Base-by-base conservation (phyloP, 2,113 vertebrate species). In the Rhodinocichla rosea region DNA sequence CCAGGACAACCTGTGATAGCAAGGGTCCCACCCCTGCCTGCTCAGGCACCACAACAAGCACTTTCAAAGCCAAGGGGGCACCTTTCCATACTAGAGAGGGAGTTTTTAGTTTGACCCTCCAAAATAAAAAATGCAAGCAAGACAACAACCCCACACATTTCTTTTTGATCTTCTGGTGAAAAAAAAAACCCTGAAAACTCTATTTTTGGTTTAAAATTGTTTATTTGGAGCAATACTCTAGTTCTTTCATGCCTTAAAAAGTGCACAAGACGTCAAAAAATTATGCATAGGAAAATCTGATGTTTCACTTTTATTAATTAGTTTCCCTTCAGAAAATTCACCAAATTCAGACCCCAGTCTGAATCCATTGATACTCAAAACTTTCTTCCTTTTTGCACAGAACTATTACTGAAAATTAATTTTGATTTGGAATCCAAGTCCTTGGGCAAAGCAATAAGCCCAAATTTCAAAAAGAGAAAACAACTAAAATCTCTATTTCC, bases 161-260 rank as follows among this genome's bases (percentile, higher is more conserved):
- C 5, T 70, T 59, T 67, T 21, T 81, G 2, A 53, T 71, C 20
- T 82, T 70, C 11, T 0, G 0, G 13, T 67, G 13, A 9, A 18
- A 53, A 20, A 35, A 56, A 20, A 33, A 47, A 40, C 15, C 1
- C 16, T 42, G 28, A 68, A 75, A 50, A 10, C 10, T 50, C 13
- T 80, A 30, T 13, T 73, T 78, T 80, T 79, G 8, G 21, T 55
- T 9, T 68, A 39, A 63, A 63, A 28, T 13, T 20, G 20, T 55
- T 80, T 26, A n/a, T 33, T 63, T 63, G 33, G 42, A 83, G 11
- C 9, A 71, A 45, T 30, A 22, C 3, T 76, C 13, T 37, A 50
- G 52, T 55, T 47, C 9, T 83, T 52, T 49, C 32, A 13, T 35
- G 33, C 13, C 32, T 45, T 7, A 28, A 15, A 47, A 56, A 32